Base-by-base conservation (phyloP, 1,140 invertebrate genomes). In the Propsilocerus akamusi region DNA sequence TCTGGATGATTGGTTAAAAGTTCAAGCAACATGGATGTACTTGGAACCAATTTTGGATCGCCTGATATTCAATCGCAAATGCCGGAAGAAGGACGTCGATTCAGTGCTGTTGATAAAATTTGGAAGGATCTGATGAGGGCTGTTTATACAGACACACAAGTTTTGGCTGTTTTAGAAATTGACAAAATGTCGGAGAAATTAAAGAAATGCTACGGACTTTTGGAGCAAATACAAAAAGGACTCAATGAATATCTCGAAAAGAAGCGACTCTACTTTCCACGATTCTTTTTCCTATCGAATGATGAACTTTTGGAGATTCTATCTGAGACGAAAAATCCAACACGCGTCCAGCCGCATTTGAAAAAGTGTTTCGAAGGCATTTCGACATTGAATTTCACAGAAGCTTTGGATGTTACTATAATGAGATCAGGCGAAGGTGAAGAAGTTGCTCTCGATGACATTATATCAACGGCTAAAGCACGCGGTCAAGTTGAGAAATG, bases 361-460 rank as follows among this genome's bases (percentile, higher is more conserved):
- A 96, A 94, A 72, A 97, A 97, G 61, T 96, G 91, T 64, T 97
- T 95, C 68, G 86, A 92, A 67, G 88, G 92, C 24, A 95, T 97
- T 53, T 83, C 83, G 5, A 81, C 73, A 53, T 65, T 97, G 6
- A 77, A 73, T 23, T 97, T 97, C 61, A 93, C 86, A 0, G 81
- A 86, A 51, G 76, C 80, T 6, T 67, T 93, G 59, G 88, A 94
- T 52, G 84, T 96, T 3, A 92, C 83, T 0, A 76, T 83, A 28
- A 94, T 97, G 81, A 81, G 77, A 59, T 95, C 91, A 4, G 83
- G 80, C 50, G 90, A 96, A 48, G 58, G 59, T n/a, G 94, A 97
- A 68, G 68, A 80, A 25, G 82, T 97, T 12, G 58, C 68, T 20
- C 68, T 96, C 2, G 79, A 80, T 12, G 77, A 85, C 46, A 68